Evolutionary conservation across 2,888 invertebrate species (phyloP).

Genomic region (Xiphydria camelus): DNA sequence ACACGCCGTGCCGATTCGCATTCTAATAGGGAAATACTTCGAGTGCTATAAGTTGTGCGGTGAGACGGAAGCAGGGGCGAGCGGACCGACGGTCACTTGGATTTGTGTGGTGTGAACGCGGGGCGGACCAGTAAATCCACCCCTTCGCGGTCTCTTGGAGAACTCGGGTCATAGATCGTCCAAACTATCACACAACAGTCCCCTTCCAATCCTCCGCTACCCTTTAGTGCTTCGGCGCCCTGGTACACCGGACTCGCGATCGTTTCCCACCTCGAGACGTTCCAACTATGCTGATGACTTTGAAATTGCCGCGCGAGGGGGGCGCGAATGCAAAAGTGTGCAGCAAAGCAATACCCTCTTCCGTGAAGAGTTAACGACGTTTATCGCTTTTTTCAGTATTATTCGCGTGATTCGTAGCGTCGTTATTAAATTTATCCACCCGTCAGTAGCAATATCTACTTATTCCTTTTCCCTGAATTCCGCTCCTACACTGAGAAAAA

Average conservation of each 20-base stretch:
- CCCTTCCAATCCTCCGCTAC: constrained; percentile 32
- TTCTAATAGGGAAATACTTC: constrained; percentile 34
- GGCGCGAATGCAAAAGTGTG: no score
- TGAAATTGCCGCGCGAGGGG: constrained; percentile 27
- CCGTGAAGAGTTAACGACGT: no score
- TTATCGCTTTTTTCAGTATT: no score
- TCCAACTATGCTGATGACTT: constrained; percentile 44
- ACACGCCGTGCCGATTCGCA: constrained; percentile 19
- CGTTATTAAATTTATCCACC: no score
- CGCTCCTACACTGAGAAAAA: no score
- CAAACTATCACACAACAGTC: constrained; percentile 54
- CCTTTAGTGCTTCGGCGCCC: constrained; percentile 37
- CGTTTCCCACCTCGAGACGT: constrained; percentile 29
- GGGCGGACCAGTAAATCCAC: constrained; percentile 56
- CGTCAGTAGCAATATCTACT: no score
- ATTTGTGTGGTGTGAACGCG: constrained; percentile 57
- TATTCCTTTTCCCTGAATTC: no score
- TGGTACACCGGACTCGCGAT: constrained; percentile 28
- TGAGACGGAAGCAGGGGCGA: constrained; percentile 35
- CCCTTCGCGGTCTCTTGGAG: constrained; percentile 55
- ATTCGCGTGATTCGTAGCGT: no score
- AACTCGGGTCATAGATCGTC: constrained; percentile 56
- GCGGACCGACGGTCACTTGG: constrained; percentile 53
- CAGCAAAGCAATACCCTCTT: no score
- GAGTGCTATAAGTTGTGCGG: constrained; percentile 47